Conservation (phyloP, 30 jellyfish, hydroid and myxozoan genomes). For the Chrysaora quinquecirrha region DNA sequence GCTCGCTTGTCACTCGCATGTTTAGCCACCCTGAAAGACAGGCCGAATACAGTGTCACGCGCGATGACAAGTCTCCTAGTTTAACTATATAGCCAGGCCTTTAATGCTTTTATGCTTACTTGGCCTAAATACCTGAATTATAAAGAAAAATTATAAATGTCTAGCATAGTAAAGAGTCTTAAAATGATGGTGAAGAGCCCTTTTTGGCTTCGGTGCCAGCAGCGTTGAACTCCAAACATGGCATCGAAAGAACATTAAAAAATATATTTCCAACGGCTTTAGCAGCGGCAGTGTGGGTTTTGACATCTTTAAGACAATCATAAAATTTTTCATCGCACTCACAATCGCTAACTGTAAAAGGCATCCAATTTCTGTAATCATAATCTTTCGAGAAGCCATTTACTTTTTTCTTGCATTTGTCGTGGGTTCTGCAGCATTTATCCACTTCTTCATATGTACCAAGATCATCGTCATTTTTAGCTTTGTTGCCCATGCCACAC, state of each 20-base stretch:
- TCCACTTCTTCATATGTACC: constrained; percentile 35
- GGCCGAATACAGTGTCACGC: too few species aligned
- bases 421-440: constrained; percentile 53
- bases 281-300: background rate
- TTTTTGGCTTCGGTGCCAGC: constrained; percentile 24
- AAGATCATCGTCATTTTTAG: constrained; percentile 27
- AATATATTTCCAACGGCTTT: background rate
- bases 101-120: background rate
- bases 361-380: constrained; percentile 19
- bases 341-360: constrained; percentile 19
- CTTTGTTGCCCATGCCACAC: constrained; percentile 49
- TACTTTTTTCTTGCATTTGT: constrained; percentile 34
- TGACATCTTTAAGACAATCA: constrained; percentile 7
- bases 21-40: too few species aligned
- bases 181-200: background rate
- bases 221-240: constrained; percentile 19
- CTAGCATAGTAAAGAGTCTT: background rate
- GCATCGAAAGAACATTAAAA: constrained; percentile 7
- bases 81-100: background rate
- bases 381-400: background rate
- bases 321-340: constrained; percentile 35
- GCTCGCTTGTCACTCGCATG: too few species aligned
- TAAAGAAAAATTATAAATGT: background rate
- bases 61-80: background rate
- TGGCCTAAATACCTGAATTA: too few species aligned